Evolutionary conservation across 1,140 invertebrate species (phyloP), one percentile per base, ranked within the genome.

Genomic region (Anastrepha obliqua): DNA sequence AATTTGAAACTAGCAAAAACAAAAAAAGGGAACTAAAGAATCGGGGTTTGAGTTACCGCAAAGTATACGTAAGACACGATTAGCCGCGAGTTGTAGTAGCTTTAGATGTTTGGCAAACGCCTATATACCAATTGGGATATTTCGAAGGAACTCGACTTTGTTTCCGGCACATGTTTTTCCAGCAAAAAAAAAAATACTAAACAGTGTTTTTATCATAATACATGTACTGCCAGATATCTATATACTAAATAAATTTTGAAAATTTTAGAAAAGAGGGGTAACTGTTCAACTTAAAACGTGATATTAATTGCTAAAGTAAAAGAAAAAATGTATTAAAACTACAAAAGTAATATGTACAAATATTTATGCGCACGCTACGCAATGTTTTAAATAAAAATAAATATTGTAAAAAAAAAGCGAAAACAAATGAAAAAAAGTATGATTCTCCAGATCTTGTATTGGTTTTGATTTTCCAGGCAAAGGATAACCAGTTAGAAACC

Each of bases 381-480:
- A 44, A 70, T 70, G 15, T 44, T 44, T 70, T 13, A 47, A 70
- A 70, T 47, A 11, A 51, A 51, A n/a, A 15, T 74, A 74, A 78
- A 62, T 62, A 13, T 62, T 62, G 9, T 15, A 44, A 11, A 70
- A 44, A 17, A 44, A 15, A 44, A 11, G 13, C 29, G 5, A 0
- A 44, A 70, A 44, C 5, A 70, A 44, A 2, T 47, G 11, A 9
- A 44, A 44, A 44, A 70, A 70, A 70, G 42, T 44, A 78, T 78
- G 44, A 81, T 81, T 47, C 74, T 81, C 47, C 47, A 51, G 9
- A 62, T 17, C 8, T 29, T 58, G 74, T 81, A 55, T 81, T 58
- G 20, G 74, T 81, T 81, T 81, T 81, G 20, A 81, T 81, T 81
- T 81, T 81, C 47, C 74, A 81, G 74, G 74, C 74, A 55, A 42